phyloP scores from a whole-genome alignment of 2,797 vertebrate species.

The Spondyliosoma cantharus region DNA sequence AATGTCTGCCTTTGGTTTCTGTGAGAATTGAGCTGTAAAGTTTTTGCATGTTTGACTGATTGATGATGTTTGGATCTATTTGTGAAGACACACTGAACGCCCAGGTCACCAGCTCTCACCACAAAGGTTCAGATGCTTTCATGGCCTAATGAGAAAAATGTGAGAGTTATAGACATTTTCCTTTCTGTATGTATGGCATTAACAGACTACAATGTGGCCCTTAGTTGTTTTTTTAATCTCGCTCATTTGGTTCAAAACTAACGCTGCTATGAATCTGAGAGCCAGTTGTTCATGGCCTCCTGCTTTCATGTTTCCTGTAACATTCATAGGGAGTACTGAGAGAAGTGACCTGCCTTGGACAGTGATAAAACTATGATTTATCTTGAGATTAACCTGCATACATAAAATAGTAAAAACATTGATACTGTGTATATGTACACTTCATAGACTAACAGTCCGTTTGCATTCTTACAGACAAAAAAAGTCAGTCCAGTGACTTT shows the following conservation, averaged over 20 bases:
- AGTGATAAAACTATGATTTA: constrained; percentile 24
- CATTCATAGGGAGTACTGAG: constrained; percentile 16
- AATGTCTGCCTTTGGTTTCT: constrained; percentile 35
- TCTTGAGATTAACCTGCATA: constrained; percentile 42
- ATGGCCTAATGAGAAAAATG: background rate
- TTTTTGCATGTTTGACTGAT: constrained; percentile 66
- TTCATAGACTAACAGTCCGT: constrained; percentile 45
- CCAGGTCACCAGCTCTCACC: constrained; percentile 31
- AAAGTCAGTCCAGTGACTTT: constrained; percentile 13
- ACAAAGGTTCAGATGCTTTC: constrained; percentile 21
- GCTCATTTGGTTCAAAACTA: constrained; percentile 50
- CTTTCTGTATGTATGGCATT: constrained; percentile 39
- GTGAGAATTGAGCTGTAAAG: constrained; percentile 42
- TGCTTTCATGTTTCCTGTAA: constrained; percentile 39
- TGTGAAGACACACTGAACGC: constrained; percentile 30
- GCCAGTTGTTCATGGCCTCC: constrained; percentile 27
- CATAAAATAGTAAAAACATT: constrained; percentile 36
- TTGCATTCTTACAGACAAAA: constrained; percentile 39
- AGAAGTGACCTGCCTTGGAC: constrained; percentile 37
- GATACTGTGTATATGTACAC: constrained; percentile 38
- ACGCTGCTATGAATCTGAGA: constrained; percentile 69
- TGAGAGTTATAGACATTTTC: background rate
- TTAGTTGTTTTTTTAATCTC: constrained; percentile 49
- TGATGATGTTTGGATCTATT: constrained; percentile 36
- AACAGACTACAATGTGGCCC: constrained; percentile 43